Conservation (phyloP, 2,113 vertebrate genomes). For the Proterorhinus semilunaris region DNA sequence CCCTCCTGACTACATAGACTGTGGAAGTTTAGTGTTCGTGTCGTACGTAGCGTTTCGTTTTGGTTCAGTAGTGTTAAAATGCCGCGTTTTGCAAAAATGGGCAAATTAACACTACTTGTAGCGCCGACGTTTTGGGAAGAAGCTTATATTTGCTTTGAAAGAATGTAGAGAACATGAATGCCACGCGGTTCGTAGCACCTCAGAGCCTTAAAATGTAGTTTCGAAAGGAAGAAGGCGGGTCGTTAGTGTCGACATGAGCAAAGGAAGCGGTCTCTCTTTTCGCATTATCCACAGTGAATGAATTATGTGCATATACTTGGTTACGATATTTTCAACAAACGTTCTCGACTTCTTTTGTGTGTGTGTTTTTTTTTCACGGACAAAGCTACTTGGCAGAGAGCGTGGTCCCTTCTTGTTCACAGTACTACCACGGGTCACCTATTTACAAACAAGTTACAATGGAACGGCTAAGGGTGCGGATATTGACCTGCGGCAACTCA, state of each 20-base stretch:
- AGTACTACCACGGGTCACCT: slow-evolving; percentile 36
- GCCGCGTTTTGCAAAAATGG: not conserved
- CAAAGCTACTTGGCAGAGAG: slow-evolving; percentile 28
- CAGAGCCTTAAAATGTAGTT: not conserved
- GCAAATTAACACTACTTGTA: not conserved
- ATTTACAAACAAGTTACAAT: slow-evolving; percentile 25
- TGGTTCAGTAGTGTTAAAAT: slow-evolving; percentile 3
- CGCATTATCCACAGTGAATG: not conserved
- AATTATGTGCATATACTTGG: slow-evolving; percentile 1
- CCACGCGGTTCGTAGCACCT: not conserved
- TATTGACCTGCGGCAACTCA: not conserved
- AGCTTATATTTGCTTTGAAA: not conserved
- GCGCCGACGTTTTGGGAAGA: not conserved
- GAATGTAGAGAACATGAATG: not conserved
- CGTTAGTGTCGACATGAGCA: not conserved
- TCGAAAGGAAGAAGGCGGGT: not conserved
- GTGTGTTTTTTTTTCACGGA: not conserved
- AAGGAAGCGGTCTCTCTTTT: not conserved
- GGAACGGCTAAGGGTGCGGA: slow-evolving; percentile 10
- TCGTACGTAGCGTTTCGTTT: not conserved
- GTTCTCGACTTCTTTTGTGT: not conserved
- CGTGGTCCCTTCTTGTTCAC: slow-evolving; percentile 48
- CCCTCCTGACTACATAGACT: not conserved
- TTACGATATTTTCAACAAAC: not conserved
- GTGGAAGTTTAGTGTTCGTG: not conserved